These are phyloP conservation scores for Melanotaenia parkinsoni DNA, from an alignment of 2,797 vertebrate genomes.

Conservation along the genomic window DNA sequence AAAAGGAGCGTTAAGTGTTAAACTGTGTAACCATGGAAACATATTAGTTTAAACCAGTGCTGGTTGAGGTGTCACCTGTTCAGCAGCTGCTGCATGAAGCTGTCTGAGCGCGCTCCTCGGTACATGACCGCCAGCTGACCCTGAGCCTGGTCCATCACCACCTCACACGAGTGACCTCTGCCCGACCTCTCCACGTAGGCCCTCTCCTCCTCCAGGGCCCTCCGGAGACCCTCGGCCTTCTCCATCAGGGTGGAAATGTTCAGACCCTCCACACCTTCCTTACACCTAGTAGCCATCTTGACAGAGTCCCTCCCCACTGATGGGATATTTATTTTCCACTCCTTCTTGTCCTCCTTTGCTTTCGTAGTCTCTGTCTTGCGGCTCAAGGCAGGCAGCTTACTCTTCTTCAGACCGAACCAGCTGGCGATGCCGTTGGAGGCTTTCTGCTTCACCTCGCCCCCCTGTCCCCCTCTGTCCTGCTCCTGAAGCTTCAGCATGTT, in stretches of 20 bases:
- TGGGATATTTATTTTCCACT: conserved; percentile 86
- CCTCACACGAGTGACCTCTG: conserved; percentile 80
- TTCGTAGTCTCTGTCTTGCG: conserved; percentile 87
- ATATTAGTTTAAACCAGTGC: too few species aligned
- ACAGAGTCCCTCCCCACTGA: conserved; percentile 86
- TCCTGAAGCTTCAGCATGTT: conserved; percentile 93
- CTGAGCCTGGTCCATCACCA: conserved; percentile 87
- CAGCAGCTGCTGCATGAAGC: conserved; percentile 97
- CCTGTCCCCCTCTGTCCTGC: conserved; percentile 85
- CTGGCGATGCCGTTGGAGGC: conserved; percentile 92
- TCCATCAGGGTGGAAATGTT: conserved; percentile 98
- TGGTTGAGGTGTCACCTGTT: conserved; percentile 86
- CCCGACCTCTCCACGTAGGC: conserved; percentile 91
- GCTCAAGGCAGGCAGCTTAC: conserved; percentile 92
- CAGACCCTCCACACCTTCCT: conserved; percentile 91
- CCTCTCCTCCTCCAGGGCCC: conserved; percentile 93
- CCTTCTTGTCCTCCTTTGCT: conserved; percentile 85
- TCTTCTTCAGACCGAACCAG: conserved; percentile 96
- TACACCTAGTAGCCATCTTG: conserved; percentile 83
- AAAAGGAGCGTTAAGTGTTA: too few species aligned
- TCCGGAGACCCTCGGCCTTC: conserved; percentile 93
- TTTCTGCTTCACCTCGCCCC: conserved; percentile 88
- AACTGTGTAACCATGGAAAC: too few species aligned
- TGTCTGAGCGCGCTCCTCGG: conserved; percentile 90
- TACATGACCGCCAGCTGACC: conserved; percentile 91